A percentile compares a stretch with the other conserved stretches of the same genome.
Evolutionary conservation across 2,113 vertebrate genomes (phyloP).

Genomic region (Speoplatyrhinus poulsoni): DNA sequence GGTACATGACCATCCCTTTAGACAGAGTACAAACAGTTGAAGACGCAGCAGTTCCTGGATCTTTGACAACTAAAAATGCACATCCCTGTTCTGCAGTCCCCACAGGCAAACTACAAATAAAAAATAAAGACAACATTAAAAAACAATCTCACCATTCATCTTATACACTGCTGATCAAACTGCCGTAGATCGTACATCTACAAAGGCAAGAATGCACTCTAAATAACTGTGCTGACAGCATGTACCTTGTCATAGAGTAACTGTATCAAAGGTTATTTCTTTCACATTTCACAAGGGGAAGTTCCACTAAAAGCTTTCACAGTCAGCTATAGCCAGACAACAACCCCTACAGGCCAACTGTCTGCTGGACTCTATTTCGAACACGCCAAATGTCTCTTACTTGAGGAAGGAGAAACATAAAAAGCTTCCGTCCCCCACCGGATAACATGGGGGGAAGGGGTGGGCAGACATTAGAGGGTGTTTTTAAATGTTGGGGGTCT

Average conservation of each 20-base stretch:
- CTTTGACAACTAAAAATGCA: constrained; percentile 26
- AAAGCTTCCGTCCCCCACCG: constrained; percentile 4
- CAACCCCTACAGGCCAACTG: background rate
- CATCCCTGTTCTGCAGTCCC: constrained; percentile 12
- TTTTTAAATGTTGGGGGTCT: constrained; percentile 22
- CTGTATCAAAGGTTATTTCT: constrained; percentile 12
- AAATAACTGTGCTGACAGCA: constrained; percentile 18
- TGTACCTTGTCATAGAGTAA: constrained; percentile 15
- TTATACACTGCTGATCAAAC: constrained; percentile 14
- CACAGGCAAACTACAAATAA: background rate
- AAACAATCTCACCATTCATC: constrained; percentile 12
- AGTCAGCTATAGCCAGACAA: constrained; percentile 20
- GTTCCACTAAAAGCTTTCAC: constrained; percentile 58
- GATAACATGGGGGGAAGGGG: constrained; percentile 18
- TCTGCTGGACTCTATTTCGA: constrained; percentile 28
- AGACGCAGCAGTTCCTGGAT: constrained; percentile 21
- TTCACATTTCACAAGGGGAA: constrained; percentile 36
- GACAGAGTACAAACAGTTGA: constrained; percentile 25
- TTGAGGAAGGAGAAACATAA: constrained; percentile 25
- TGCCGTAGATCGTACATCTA: constrained; percentile 11
- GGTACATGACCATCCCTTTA: constrained; percentile 22
- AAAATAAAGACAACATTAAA: background rate
- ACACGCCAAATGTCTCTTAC: constrained; percentile 17
- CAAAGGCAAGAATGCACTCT: constrained; percentile 12
- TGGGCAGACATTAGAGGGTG: constrained; percentile 1